Conservation (phyloP, 2,888 invertebrate species). For the Amblyjoppa proteus region DNA sequence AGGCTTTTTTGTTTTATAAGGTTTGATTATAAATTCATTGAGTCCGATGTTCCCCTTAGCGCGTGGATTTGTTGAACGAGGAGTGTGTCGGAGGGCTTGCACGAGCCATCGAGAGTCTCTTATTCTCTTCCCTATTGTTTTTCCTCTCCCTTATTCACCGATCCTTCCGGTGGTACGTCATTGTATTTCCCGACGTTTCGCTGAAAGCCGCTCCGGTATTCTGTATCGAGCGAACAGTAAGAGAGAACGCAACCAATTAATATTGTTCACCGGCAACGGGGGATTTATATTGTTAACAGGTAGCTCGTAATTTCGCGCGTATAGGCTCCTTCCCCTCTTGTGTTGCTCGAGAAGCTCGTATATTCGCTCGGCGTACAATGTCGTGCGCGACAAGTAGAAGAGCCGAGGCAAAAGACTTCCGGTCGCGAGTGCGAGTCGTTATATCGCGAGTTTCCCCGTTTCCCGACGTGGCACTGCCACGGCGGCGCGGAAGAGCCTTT, state of each 20-base stretch:
- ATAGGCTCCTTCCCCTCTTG: slow-evolving; percentile 17
- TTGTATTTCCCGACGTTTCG: slow-evolving; percentile 17
- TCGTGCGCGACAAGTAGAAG: slow-evolving; percentile 35
- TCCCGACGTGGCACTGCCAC: slow-evolving; percentile 15
- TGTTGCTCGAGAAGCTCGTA: slow-evolving; percentile 32
- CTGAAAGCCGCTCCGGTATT: slow-evolving; percentile 2
- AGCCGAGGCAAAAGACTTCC: slow-evolving; percentile 64
- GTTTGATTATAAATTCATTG: slow-evolving; percentile 47
- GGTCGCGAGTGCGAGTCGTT: slow-evolving; percentile 36
- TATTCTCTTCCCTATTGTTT: not conserved
- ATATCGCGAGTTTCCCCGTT: slow-evolving; percentile 50
- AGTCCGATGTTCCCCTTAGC: not conserved
- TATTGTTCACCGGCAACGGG: slow-evolving; percentile 31
- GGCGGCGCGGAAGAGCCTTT: slow-evolving; percentile 31
- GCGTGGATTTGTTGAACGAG: slow-evolving; percentile 19
- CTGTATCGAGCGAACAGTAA: slow-evolving; percentile 18
- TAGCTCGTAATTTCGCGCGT: slow-evolving; percentile 55
- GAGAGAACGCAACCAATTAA: slow-evolving; percentile 46
- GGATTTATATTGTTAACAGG: slow-evolving; percentile 65
- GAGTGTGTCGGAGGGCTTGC: slow-evolving; percentile 12
- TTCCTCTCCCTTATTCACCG: slow-evolving; percentile 13
- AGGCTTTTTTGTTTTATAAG: slow-evolving; percentile 24
- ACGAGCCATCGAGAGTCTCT: slow-evolving; percentile 43
- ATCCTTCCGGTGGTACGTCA: slow-evolving; percentile 4
- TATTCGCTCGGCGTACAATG: slow-evolving; percentile 5